phyloP scores from a whole-genome alignment of 2,797 vertebrate genomes.

The Brachymystax lenok region DNA sequence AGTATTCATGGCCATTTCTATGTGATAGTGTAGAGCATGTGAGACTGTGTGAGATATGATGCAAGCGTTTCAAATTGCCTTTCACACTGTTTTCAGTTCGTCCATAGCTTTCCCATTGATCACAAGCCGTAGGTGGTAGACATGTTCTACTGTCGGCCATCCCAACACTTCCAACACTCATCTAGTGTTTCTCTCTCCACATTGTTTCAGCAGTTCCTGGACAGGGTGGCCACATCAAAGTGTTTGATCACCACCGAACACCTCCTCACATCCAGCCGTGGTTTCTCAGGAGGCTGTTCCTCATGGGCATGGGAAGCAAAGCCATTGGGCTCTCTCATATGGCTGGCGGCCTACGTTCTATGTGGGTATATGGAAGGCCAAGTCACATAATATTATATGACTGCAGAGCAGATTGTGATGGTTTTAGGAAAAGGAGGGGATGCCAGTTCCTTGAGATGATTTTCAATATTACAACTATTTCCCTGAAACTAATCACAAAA shows the following conservation, averaged over 20 bases:
- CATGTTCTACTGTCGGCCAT: slow-evolving; percentile 34
- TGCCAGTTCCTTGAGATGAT: background rate
- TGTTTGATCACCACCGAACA: background rate
- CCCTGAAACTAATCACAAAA: background rate
- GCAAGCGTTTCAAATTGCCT: slow-evolving; percentile 21
- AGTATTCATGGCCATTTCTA: background rate
- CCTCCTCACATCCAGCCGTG: background rate
- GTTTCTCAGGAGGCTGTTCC: background rate
- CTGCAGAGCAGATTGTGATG: background rate
- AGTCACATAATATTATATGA: background rate
- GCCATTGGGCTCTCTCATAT: background rate
- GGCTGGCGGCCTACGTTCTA: background rate
- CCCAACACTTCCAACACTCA: background rate
- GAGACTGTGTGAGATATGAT: background rate
- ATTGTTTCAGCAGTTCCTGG: slow-evolving; percentile 49
- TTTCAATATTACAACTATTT: background rate
- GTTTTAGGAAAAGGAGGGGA: background rate
- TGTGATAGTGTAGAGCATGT: background rate
- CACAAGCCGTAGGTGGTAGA: slow-evolving; percentile 37
- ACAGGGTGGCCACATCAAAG: background rate
- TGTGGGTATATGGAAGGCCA: background rate
- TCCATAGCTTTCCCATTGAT: slow-evolving; percentile 22
- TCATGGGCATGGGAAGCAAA: background rate
- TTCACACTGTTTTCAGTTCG: slow-evolving; percentile 30
- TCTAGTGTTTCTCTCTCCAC: slow-evolving; percentile 19